A percentile compares a stretch with the other conserved stretches of the same genome.
Conservation (phyloP, 92 coral and sea anemone species). For the Zoanthus solanderi region DNA sequence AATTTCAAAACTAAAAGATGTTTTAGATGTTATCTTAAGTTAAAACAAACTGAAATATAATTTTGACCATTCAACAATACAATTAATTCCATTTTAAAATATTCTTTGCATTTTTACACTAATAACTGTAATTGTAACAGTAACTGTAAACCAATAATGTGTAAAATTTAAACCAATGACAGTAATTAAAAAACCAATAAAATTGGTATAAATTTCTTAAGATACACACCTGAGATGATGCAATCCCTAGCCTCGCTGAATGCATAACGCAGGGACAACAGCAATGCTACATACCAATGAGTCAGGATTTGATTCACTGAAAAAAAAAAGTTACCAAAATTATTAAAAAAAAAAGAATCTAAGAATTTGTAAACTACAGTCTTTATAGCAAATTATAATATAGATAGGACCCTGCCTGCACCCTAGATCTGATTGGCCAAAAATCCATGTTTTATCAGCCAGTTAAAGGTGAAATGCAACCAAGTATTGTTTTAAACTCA, state of each 20-base stretch:
- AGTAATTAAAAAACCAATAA: background rate
- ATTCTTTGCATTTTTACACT: background rate
- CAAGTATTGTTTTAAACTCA: slow-evolving; percentile 12
- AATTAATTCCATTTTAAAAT: background rate
- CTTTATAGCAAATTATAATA: background rate
- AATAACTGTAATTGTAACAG: too few species aligned
- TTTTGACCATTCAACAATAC: background rate
- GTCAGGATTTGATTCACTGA: slow-evolving; percentile 40
- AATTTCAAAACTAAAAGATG: background rate
- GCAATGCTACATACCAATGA: slow-evolving; percentile 57
- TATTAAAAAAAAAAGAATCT: background rate
- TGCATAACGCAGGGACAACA: slow-evolving; percentile 45
- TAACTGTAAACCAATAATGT: background rate
- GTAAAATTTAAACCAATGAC: too few species aligned
- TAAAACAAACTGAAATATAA: background rate
- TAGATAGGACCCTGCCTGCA: too few species aligned
- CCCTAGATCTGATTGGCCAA: too few species aligned
- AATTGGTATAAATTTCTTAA: background rate
- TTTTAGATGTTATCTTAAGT: background rate
- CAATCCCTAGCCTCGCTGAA: slow-evolving; percentile 53
- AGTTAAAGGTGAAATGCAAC: background rate
- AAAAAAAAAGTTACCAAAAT: slow-evolving; percentile 5
- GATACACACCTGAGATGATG: slow-evolving; percentile 32
- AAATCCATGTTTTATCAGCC: too few species aligned
- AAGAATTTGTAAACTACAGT: background rate